Base-by-base conservation (phyloP, 2,888 invertebrate species). In the Stenoptilia bipunctidactyla region DNA sequence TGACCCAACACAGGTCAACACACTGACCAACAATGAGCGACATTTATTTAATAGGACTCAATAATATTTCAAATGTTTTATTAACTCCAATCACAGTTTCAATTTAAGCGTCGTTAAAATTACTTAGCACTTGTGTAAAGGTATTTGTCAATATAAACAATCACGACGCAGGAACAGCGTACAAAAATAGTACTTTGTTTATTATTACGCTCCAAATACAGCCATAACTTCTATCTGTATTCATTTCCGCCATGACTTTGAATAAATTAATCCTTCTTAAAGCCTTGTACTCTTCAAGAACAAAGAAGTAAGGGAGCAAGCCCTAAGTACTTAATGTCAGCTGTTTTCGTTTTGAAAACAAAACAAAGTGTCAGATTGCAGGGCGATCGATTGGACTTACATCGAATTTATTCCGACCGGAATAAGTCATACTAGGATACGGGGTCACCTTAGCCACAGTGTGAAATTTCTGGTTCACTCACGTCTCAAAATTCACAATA, bases 381-480 rank as follows among this genome's bases (percentile, higher is more conserved):
- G 34, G 38, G 37, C 45, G 51, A 62, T 67, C 53, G 58, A 62
- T 64, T 52, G 35, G 44, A 62, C 85, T 70, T 65, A 88, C 88
- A 85, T 88, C 88, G 66, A 87, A 87, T 76, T 87, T 88, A 72
- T 86, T 87, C 79, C 87, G 85, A 58, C 86, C 87, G 65, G 87
- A 87, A 80, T 86, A 86, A 71, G 83, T 85, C 88, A 88, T 88
- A 59, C 59, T 79, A 58, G 86, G 74, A 59, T 72, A 75, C 40
- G 82, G 80, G 44, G 77, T 80, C 61, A 83, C 72, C 61, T 82
- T 82, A 68, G 83, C 83, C 82, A 83, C 82, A 71, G 62, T 79
- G 73, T 57, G 56, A 50, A 61, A 57, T 69, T 71, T 58, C 55
- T 55, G 50, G 53, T 39, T 46, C 52, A 44, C 54, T 40, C 52